phyloP scores from a whole-genome alignment of 2,113 vertebrate species.

The Antigone vipio region DNA sequence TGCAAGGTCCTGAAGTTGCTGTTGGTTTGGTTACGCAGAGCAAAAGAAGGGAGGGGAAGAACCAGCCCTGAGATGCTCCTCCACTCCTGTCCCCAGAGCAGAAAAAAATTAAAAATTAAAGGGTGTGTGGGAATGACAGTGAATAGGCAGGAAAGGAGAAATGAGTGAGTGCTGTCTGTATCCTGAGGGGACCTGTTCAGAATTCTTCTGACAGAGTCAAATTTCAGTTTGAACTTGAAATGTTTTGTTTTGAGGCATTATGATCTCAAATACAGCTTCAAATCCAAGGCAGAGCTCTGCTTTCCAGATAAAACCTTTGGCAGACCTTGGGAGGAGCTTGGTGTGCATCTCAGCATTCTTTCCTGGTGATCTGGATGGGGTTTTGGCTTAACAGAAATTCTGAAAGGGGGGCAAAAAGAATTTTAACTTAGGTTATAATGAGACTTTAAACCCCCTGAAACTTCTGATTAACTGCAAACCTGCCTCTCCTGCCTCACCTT shows the following conservation, averaged over 20 bases:
- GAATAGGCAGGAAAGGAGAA: background rate
- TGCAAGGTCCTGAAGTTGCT: background rate
- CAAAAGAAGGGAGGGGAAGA: background rate
- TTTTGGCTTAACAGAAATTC: background rate
- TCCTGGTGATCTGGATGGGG: background rate
- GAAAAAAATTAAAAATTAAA: background rate
- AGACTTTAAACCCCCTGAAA: background rate
- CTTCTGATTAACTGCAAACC: background rate
- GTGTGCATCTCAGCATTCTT: fast-evolving
- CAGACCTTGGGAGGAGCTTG: background rate
- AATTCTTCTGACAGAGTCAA: background rate
- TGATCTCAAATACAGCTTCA: background rate
- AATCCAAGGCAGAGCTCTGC: background rate
- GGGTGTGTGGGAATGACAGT: background rate
- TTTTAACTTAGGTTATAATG: background rate
- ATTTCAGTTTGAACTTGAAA: background rate
- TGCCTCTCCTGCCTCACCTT: background rate
- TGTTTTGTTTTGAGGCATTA: background rate
- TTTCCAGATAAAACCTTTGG: background rate
- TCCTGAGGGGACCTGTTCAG: background rate
- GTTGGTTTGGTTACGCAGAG: background rate
- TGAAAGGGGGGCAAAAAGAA: background rate
- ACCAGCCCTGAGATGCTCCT: background rate
- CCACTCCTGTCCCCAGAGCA: background rate
- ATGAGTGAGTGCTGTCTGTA: background rate